A percentile compares a stretch with the other conserved stretches of the same genome.
These are phyloP conservation scores for Yasuhikotakia modesta DNA, from an alignment of 2,797 vertebrate species.

Conservation along the genomic window DNA sequence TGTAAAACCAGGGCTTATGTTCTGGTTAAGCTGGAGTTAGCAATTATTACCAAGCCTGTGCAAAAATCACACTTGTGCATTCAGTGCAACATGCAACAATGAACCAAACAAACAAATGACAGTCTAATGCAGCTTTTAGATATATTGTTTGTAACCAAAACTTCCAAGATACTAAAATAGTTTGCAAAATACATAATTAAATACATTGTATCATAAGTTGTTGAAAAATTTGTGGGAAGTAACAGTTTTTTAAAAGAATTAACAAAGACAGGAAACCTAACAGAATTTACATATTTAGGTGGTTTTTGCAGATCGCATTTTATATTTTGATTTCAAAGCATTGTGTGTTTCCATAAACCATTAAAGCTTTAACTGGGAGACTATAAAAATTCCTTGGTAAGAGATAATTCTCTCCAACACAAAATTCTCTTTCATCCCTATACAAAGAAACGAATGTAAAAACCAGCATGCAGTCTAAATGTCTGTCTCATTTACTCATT, in stretches of 20 bases:
- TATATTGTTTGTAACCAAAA: not conserved
- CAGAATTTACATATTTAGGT: constrained; percentile 38
- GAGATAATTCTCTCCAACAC: constrained; percentile 44
- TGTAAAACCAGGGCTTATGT: constrained; percentile 11
- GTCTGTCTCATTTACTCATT: not conserved
- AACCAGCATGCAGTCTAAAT: constrained; percentile 19
- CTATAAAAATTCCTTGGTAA: constrained; percentile 37
- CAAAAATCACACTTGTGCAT: not conserved
- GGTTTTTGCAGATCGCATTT: constrained; percentile 6
- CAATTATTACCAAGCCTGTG: constrained; percentile 10
- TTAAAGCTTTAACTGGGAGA: constrained; percentile 26
- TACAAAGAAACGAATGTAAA: constrained; percentile 23
- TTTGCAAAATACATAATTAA: no score
- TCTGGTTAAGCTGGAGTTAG: constrained; percentile 6
- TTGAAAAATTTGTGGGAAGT: no score
- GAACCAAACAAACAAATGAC: not conserved
- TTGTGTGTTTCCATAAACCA: constrained; percentile 53
- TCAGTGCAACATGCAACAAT: not conserved
- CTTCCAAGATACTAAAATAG: no score
- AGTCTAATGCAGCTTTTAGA: not conserved
- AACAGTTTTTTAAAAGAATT: constrained; percentile 28
- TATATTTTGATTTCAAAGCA: constrained; percentile 19
- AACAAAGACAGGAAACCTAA: constrained; percentile 35
- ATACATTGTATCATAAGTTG: not conserved
- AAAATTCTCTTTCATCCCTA: constrained; percentile 45